A percentile compares a stretch with the other conserved stretches of the same genome.
These are phyloP conservation scores for Colaptes auratus DNA, from an alignment of 2,113 vertebrate genomes.

Conservation along the genomic window DNA sequence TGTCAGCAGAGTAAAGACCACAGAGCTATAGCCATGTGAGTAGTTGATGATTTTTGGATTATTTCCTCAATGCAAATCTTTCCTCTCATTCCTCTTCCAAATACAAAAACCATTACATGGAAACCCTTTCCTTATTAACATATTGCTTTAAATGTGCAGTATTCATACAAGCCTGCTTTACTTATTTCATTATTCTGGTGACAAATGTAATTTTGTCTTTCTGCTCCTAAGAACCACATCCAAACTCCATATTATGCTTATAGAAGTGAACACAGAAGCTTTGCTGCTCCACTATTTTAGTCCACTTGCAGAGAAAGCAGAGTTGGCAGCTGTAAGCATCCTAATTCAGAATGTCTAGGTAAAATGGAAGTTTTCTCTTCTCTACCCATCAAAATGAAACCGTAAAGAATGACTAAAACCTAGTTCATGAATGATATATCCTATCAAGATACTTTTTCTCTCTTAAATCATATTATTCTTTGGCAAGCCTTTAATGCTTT, in stretches of 20 bases:
- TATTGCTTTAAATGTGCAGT: neutral
- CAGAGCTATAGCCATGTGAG: neutral
- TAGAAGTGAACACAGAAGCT: neutral
- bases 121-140: neutral
- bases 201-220: neutral
- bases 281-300: neutral
- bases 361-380: neutral
- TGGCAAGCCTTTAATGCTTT: neutral
- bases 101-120: neutral
- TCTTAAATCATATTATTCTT: neutral
- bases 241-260: neutral
- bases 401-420: neutral
- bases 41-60: constrained; percentile 13
- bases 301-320: neutral
- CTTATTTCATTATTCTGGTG: neutral
- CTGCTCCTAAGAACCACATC: neutral
- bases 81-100: neutral
- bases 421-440: neutral
- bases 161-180: neutral
- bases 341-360: neutral
- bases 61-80: constrained; percentile 26
- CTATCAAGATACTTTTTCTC: neutral
- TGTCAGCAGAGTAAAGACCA: constrained; percentile 37
- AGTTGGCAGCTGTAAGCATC: neutral
- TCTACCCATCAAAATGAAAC: neutral